phyloP scores from a whole-genome alignment of 2,113 vertebrate genomes.

The Rhabdornis inornatus region DNA sequence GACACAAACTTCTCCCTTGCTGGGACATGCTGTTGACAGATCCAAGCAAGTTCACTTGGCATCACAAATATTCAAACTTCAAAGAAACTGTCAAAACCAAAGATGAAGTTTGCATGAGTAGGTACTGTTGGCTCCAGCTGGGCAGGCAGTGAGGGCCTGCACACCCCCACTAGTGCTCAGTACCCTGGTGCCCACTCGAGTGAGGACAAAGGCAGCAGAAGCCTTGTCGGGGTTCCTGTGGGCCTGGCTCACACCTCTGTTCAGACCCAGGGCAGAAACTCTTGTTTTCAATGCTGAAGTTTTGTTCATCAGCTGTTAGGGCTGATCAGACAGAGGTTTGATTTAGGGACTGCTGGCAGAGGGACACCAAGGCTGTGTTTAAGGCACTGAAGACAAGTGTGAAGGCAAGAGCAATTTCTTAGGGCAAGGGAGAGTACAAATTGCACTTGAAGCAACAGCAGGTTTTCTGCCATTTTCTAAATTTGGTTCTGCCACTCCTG shows the following conservation, averaged over 20 bases:
- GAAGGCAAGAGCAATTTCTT: background rate
- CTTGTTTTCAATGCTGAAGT: background rate
- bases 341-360: background rate
- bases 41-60: background rate
- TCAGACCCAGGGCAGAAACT: background rate
- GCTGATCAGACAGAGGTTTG: background rate
- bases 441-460: background rate
- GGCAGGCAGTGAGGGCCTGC: fast-evolving
- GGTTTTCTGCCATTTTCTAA: background rate
- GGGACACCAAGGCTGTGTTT: background rate
- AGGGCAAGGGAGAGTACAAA: background rate
- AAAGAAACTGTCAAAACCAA: background rate
- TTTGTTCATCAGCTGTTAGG: background rate
- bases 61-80: background rate
- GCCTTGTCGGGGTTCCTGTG: background rate
- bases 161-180: background rate
- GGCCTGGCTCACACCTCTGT: fast-evolving
- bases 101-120: background rate
- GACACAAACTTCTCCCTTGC: background rate
- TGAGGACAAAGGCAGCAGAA: background rate
- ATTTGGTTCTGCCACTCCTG: background rate
- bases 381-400: background rate
- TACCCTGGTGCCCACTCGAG: fast-evolving
- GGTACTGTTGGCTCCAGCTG: background rate
- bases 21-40: background rate